Evolutionary conservation across 1,140 invertebrate species (phyloP).

Genomic region (Aethina tumida): DNA sequence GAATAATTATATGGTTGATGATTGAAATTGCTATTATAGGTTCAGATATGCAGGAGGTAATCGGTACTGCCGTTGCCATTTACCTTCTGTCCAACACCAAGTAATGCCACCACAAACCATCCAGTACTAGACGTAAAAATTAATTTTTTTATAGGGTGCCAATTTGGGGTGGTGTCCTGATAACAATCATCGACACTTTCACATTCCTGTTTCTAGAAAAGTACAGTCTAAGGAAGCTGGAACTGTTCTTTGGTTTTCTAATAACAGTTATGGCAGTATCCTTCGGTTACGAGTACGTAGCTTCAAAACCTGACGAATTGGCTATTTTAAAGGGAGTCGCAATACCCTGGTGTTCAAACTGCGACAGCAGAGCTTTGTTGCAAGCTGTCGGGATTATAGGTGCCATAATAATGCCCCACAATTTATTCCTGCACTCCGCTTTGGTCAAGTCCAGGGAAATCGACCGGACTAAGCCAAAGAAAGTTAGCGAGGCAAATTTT

Average conservation of each 20-base stretch:
- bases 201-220: constrained; percentile 86
- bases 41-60: constrained; percentile 89
- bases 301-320: constrained; percentile 58
- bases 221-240: constrained; percentile 83
- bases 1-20: constrained; percentile 84
- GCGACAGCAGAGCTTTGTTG: constrained; percentile 56
- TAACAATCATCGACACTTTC: constrained; percentile 87
- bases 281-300: constrained; percentile 82
- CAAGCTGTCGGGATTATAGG: constrained; percentile 77
- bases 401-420: constrained; percentile 92
- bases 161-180: constrained; percentile 75
- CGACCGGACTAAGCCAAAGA: constrained; percentile 58
- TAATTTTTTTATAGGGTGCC: constrained; percentile 61
- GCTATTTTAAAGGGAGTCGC: constrained; percentile 73
- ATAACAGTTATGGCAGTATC: constrained; percentile 80
- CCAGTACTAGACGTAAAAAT: neutral
- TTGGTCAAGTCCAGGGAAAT: constrained; percentile 79
- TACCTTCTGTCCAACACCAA: constrained; percentile 72
- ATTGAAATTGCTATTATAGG: constrained; percentile 91
- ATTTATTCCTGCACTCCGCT: constrained; percentile 86
- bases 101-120: too few species aligned
- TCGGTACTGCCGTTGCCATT: constrained; percentile 83
- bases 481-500: constrained; percentile 75
- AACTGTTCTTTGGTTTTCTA: constrained; percentile 76
- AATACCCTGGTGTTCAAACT: constrained; percentile 67